Evolutionary conservation across 1,140 invertebrate genomes (phyloP).

Genomic region (Bursaphelenchus mucronatus): DNA sequence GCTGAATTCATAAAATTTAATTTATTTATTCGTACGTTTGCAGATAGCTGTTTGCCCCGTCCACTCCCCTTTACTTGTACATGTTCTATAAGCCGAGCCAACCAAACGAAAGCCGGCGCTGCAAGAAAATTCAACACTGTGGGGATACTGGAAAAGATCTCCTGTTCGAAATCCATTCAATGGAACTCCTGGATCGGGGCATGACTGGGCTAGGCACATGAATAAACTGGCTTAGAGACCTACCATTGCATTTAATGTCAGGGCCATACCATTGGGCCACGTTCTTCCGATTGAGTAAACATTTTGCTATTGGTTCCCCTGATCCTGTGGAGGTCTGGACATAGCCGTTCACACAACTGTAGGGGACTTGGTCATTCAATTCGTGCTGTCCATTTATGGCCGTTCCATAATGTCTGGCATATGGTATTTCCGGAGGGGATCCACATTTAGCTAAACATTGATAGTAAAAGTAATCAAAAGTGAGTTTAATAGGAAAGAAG

Average conservation of each 20-base stretch:
- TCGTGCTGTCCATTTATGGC: conserved; percentile 63
- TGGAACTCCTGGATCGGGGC: conserved; percentile 75
- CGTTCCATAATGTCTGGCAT: conserved; percentile 79
- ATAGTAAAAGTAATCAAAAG: conserved; percentile 27
- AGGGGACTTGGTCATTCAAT: conserved; percentile 72
- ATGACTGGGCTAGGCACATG: conserved; percentile 70
- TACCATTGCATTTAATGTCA: conserved; percentile 86
- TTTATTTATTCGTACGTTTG: conserved; percentile 51
- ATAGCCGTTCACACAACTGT: conserved; percentile 84
- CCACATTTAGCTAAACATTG: conserved; percentile 73
- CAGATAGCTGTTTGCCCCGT: conserved; percentile 61
- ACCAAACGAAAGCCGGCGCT: conserved; percentile 61
- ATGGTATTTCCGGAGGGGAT: conserved; percentile 76
- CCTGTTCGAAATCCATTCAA: conserved; percentile 84
- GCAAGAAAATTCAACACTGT: conserved; percentile 66
- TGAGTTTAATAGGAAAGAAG: not conserved
- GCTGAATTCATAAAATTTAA: conserved; percentile 36
- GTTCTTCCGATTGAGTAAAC: conserved; percentile 75
- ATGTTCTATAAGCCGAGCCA: conserved; percentile 60
- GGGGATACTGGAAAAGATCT: conserved; percentile 82
- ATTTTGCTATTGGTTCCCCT: conserved; percentile 73
- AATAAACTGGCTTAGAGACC: conserved; percentile 62
- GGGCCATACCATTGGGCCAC: conserved; percentile 84
- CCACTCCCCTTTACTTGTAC: conserved; percentile 62
- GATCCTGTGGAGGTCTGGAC: conserved; percentile 62